Evolutionary conservation across 1,140 invertebrate species (phyloP), one percentile per base, ranked within the genome.

Genomic region (Bombus polaris): DNA sequence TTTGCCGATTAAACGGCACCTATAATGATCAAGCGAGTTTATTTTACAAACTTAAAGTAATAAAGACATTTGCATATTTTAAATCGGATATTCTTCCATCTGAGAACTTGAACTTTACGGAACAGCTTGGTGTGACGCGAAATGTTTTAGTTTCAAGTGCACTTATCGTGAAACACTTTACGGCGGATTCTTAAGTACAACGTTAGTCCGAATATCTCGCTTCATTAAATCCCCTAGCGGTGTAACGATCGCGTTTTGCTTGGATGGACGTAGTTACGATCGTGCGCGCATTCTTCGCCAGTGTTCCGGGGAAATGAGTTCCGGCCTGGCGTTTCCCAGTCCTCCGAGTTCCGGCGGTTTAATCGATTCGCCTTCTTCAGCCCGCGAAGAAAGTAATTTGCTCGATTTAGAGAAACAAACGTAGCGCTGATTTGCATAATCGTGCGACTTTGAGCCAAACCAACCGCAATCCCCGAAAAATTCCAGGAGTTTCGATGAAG

Each of bases 201-300:
- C 35, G 72, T 42, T 15, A n/a, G 25, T 22, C 18, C 35, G 59
- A 68, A n/a, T 39, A 57, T 18, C 42, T 53, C 72, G 88, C 77
- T 88, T 89, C 88, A 88, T 89, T 89, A 89, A 79, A 82, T 85
- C 77, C 35, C 37, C 57, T 73, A n/a, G 78, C 68, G 57, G 70
- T 53, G 70, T 47, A 70, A 78, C 78, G 83, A 86, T 82, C 13
- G 53, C 62, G 77, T 88, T 70, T 72, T 84, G 88, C 83, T 71
- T 75, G 68, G 74, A 42, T 85, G 78, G 37, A 39, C 72, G 32
- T 71, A 37, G 65, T 32, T 59, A 74, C 59, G 59, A 76, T 79
- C 76, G 83, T 37, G 65, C 68, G 39, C 57, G 77, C 87, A 84
- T 84, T 87, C 86, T 87, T 84, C 65, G 62, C 39, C 66, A 71